A percentile compares a stretch with the other conserved stretches of the same genome.
These are phyloP conservation scores for Amniataba percoides DNA, from an alignment of 2,797 vertebrate genomes.

Conservation along the genomic window DNA sequence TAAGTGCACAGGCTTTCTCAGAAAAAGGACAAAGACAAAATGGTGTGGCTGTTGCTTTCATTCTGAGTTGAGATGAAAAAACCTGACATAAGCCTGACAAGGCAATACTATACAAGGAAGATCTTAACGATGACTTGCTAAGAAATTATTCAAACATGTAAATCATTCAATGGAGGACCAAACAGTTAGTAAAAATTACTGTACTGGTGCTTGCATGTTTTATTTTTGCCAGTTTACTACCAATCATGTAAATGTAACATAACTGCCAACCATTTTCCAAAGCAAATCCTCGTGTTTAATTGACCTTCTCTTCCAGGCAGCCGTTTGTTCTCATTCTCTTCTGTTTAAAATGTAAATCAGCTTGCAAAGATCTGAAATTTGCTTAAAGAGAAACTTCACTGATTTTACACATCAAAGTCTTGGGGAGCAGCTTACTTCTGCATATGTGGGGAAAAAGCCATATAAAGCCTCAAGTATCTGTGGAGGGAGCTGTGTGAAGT, in stretches of 20 bases:
- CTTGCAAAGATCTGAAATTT: slow-evolving; percentile 3
- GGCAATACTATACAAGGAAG: slow-evolving; percentile 42
- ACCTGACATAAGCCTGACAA: slow-evolving; percentile 29
- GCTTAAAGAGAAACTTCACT: background rate
- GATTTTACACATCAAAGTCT: background rate
- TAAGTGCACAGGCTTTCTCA: slow-evolving; percentile 31
- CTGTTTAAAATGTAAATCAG: slow-evolving; percentile 1
- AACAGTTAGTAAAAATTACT: slow-evolving; percentile 14
- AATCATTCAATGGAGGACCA: slow-evolving; percentile 10
- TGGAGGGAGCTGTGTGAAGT: too few relatives aligned
- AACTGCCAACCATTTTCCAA: slow-evolving; percentile 43
- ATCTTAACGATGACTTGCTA: slow-evolving; percentile 35
- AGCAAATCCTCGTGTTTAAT: slow-evolving; percentile 25
- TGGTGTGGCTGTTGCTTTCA: slow-evolving; percentile 29
- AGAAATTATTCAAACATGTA: slow-evolving; percentile 38
- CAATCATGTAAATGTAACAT: background rate
- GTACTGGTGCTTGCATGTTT: slow-evolving; percentile 1
- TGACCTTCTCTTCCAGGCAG: slow-evolving; percentile 16
- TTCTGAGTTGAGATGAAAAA: slow-evolving; percentile 38
- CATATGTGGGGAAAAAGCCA: background rate
- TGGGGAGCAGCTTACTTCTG: background rate
- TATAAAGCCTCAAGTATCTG: background rate
- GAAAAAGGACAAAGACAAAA: slow-evolving; percentile 31
- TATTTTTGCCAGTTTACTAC: slow-evolving; percentile 16
- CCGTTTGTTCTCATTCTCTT: slow-evolving; percentile 6